Base-by-base conservation (phyloP, 2,888 invertebrate species). In the Tryphoninae sp. region DNA sequence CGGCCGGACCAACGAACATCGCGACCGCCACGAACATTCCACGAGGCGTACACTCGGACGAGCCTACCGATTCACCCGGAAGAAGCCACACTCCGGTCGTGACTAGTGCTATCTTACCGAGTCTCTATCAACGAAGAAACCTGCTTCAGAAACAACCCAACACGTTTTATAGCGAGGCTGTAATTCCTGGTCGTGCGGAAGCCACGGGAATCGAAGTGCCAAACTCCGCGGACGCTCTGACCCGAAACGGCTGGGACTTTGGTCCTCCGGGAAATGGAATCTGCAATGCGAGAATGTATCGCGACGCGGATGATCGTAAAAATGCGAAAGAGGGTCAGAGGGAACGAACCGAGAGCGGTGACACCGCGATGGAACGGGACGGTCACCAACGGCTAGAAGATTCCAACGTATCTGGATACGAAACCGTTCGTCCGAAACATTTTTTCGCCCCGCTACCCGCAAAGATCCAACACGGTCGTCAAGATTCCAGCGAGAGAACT, bases 401-500 rank as follows among this genome's bases (percentile, higher is more conserved):
- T 59, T 65, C 75, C 0, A 7, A 78, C 0, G 67, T 68, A 13
- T 33, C 80, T 2, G 13, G n/a, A n/a, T 19, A 4, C 16, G 71
- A 45, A 8, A 9, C 67, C 71, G 87, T 86, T 22, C 88, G 86
- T 40, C 88, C 88, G 0, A 90, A 87, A 49, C 90, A 90, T 55
- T 91, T 90, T 55, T 91, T 91, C 73, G 88, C 91, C 0, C 90
- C 89, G 6, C 68, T 90, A 51, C 68, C 86, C 0, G 75, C 84
- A 0, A 89, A 85, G 42, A 8, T 80, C 23, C 83, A 81, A 11
- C 58, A 79, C 16, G 23, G 58, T 0, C 86, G 86, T 1, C 85
- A 86, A 23, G 62, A 82, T 0, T 86, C 86, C 11, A 81, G 78
- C 0, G 86, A 85, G n/a, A 49, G 59, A 58, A 76, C 73, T 19